Evolutionary conservation across 2,113 vertebrate species (phyloP), one percentile per base, ranked within the genome.

Genomic region (Nerophis lumbriciformis): DNA sequence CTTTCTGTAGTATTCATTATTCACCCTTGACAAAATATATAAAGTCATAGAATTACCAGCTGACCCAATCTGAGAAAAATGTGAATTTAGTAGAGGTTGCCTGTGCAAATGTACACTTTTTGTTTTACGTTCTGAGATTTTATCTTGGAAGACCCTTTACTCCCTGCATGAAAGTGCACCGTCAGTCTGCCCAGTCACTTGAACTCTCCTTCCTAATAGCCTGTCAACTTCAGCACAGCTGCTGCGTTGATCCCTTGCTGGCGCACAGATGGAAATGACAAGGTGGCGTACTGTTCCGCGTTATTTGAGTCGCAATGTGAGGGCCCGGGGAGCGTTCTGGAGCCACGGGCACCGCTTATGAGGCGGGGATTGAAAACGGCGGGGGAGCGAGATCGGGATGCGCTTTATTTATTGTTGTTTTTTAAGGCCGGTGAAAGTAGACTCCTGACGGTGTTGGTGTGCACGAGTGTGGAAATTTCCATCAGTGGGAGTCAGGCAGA

Each of bases 171-270:
- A 1, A 52, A 38, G n/a, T 69, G 37, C 35, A 15, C 12, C 2
- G 54, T 53, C 39, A 54, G 9, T 59, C 45, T 71, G 65, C 67
- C 61, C 48, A 37, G 73, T 80, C 62, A 69, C 58, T 42, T 16
- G 4, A 35, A 61, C 44, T 59, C 35, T 19, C 50, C 35, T 52
- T 10, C 44, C 59, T 55, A 55, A 47, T 78, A 53, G 19, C 54
- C 59, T 66, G 44, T 60, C 59, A 53, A 64, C 5, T 4, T 48
- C 28, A 48, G 66, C 49, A 66, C 79, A 80, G 77, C 75, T 68
- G 65, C 19, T 66, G 71, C 71, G 72, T 77, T 52, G 45, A 74
- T 72, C 56, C 66, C 16, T 62, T 78, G 60, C 79, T 68, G 42
- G 54, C 38, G 10, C 66, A 70, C 73, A 65, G 56, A 81, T 72